Conservation (phyloP, 2,113 vertebrate genomes). For the Eublepharis macularius region DNA sequence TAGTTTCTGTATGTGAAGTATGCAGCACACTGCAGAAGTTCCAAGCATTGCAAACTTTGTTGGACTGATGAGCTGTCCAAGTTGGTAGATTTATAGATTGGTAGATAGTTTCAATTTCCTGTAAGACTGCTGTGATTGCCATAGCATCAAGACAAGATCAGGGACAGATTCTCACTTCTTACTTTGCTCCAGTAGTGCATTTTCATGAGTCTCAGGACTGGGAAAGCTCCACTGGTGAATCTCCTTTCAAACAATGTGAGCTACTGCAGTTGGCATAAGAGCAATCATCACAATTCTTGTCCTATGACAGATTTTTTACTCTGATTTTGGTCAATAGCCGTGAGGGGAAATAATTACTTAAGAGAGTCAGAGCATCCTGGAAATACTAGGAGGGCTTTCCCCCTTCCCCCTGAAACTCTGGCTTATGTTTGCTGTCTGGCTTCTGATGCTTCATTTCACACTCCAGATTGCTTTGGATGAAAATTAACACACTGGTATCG, state of each 20-base stretch:
- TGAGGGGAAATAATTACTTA: neutral
- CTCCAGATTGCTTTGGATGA: neutral
- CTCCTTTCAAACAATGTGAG: neutral
- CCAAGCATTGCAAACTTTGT: conserved; percentile 97
- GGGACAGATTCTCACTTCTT: too few relatives aligned
- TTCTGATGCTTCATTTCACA: neutral
- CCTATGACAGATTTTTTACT: accelerated
- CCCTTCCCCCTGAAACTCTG: neutral
- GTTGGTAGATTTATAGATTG: conserved; percentile 98
- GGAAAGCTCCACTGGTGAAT: too few relatives aligned
- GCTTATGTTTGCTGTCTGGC: neutral
- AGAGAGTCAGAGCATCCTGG: neutral
- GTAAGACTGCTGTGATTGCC: conserved; percentile 3
- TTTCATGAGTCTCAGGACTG: too few relatives aligned
- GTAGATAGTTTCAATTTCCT: conserved; percentile 99
- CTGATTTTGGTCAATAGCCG: neutral
- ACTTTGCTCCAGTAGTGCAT: too few relatives aligned
- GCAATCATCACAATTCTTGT: neutral
- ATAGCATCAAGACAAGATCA: too few relatives aligned
- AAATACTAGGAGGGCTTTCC: neutral
- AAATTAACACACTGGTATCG: conserved; percentile 17
- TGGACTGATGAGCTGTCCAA: conserved; percentile 96
- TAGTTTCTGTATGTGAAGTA: conserved; percentile 92
- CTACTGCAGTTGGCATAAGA: neutral
- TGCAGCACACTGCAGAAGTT: conserved; percentile 94